Percentiles rank a stretch among this genome's conserved stretches.
These are phyloP conservation scores for Hylia prasina DNA, from an alignment of 2,113 vertebrate species.

Conservation along the genomic window DNA sequence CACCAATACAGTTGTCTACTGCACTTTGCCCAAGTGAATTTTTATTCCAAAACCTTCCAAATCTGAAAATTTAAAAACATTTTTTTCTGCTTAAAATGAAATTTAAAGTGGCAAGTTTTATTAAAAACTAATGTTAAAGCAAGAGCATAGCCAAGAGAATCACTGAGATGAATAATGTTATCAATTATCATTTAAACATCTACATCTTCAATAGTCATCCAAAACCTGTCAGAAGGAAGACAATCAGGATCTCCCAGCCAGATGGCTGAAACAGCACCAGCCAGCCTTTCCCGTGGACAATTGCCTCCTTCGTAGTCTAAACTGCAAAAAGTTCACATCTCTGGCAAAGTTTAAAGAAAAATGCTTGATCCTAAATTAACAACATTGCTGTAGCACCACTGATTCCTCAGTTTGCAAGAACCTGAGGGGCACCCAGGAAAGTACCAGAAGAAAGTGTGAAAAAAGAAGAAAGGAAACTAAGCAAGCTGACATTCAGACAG, in stretches of 20 bases:
- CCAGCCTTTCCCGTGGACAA: background rate
- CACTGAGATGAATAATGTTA: background rate
- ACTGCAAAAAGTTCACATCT: background rate
- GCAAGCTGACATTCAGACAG: background rate
- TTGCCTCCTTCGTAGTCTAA: background rate
- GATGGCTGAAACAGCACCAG: background rate
- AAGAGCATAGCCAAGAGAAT: background rate
- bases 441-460: background rate
- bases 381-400: no score
- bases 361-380: background rate
- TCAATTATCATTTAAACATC: background rate
- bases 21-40: background rate
- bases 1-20: background rate
- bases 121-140: background rate
- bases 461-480: background rate
- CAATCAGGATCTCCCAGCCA: background rate
- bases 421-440: background rate
- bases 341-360: background rate
- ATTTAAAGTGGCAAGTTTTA: background rate
- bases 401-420: background rate
- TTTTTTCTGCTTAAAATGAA: background rate
- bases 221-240: background rate
- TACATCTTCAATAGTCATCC: background rate
- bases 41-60: slow-evolving; percentile 6
- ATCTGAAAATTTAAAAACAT: background rate